Evolutionary conservation across 1,140 invertebrate genomes (phyloP), one percentile per base, ranked within the genome.

Genomic region (Megalonaias nervosa): DNA sequence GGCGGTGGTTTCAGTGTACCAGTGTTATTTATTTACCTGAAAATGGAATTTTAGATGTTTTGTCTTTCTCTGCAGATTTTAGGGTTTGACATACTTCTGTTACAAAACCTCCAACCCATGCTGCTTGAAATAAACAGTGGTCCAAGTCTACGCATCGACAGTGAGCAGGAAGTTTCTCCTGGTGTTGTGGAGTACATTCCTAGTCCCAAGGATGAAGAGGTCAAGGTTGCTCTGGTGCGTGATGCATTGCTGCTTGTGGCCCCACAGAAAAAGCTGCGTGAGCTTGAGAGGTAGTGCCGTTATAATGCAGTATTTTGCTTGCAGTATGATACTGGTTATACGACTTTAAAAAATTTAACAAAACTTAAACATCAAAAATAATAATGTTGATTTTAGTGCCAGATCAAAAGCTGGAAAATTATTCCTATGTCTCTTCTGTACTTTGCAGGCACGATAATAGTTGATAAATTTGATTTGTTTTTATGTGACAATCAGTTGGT

Each of bases 81-180:
- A 59, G 92, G 92, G 13, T 92, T 92, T 81, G 92, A 92, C 77
- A 90, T 92, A 21, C 80, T 92, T 31, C 80, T 92, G 12, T 66
- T 86, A 23, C 81, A 89, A n/a, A 85, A 91, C 74, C 85, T 92
- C 1, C 84, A 81, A 19, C 92, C 92, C 12, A 86, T 92, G 65
- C 77, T 92, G 17, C 83, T 92, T 48, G 92, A 92, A 81, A 91
- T 92, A 15, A 93, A 93, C 80, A 85, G 91, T 23, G 90, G 90
- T 72, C 92, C 92, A 12, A 92, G 92, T 67, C 85, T 93, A 6
- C 85, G 90, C 64, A 91, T 92, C 16, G 91, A 91, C 57, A 89
- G 86, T 69, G 90, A 91, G 71, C 83, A 87, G 57, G 89, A 91
- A 72, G 75, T 87, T 13, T 56, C 81, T 0, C 82, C 86, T 4